Base-by-base conservation (phyloP, 2,888 invertebrate species). In the Dryocosmus kuriphilus region DNA sequence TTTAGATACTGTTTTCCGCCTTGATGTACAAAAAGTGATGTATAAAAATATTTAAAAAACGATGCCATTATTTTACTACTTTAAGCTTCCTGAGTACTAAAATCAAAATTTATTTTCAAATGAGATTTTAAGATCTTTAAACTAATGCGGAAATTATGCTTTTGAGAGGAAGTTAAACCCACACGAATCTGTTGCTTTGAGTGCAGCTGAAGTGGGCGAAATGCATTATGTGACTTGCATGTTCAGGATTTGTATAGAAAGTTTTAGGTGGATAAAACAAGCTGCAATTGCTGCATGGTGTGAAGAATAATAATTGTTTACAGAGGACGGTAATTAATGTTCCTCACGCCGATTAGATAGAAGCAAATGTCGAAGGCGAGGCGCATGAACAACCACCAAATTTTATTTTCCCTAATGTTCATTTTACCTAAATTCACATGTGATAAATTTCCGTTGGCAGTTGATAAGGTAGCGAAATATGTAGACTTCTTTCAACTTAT, bases 291-390 rank as follows among this genome's bases (percentile, higher is more conserved):
- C n/a, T 55, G 27, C n/a, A 63, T 22, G 35, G 63, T 24, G 38
- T 22, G 16, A 38, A 38, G 22, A 16, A 27, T 62, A 16, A 27
- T 62, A 32, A 63, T 38, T 63, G 63, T 63, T 38, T 24, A 63
- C 38, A 35, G 38, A 22, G 19, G 62, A 62, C 62, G 41, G n/a
- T 63, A 63, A 63, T 63, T 63, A 63, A 38, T 63, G 63, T 32
- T 63, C 19, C n/a, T 63, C 35, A 63, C 16, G 35, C 9, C 2
- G 63, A 35, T 32, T 35, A 63, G 22, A 63, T 63, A 41, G 41
- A 41, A 41, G 41, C 41, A 16, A 41, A 41, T 41, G 41, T 41
- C 41, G 41, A 41, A 14, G 16, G 41, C 41, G n/a, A n/a, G n/a
- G n/a, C n/a, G n/a, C n/a, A n/a, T n/a, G n/a, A n/a, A n/a, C n/a